Conservation (phyloP, 2,888 invertebrate genomes). For the Alcis repandata region DNA sequence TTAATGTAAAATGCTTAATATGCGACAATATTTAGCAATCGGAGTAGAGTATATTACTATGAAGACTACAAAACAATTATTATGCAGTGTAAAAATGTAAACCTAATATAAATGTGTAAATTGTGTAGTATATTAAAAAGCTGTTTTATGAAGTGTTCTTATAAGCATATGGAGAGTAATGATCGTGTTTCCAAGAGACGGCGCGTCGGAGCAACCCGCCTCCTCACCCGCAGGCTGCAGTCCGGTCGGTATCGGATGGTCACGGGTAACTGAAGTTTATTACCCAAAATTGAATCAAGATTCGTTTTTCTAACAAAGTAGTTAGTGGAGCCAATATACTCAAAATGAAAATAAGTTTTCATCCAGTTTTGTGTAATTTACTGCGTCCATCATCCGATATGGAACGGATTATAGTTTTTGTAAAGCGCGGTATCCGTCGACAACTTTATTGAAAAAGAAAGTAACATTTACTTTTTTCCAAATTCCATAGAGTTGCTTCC, state of each 20-base stretch:
- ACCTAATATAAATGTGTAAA: constrained; percentile 84
- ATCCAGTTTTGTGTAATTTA: too few relatives aligned
- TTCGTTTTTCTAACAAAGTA: too few relatives aligned
- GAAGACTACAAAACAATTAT: constrained; percentile 84
- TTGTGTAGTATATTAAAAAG: constrained; percentile 85
- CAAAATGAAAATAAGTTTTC: too few relatives aligned
- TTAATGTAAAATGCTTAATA: constrained; percentile 74
- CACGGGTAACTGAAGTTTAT: too few relatives aligned
- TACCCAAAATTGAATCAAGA: too few relatives aligned
- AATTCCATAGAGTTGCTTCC: background rate
- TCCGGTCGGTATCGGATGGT: too few relatives aligned
- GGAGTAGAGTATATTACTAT: constrained; percentile 81
- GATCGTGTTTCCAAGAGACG: constrained; percentile 62
- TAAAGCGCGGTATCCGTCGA: constrained; percentile 27
- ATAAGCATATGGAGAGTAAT: constrained; percentile 78
- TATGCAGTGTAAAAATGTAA: constrained; percentile 86
- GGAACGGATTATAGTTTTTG: background rate
- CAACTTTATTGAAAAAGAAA: background rate
- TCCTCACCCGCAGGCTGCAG: constrained; percentile 29
- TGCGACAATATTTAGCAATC: constrained; percentile 86
- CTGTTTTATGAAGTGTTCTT: constrained; percentile 86
- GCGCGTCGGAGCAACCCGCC: constrained; percentile 50
- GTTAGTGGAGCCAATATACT: too few relatives aligned
- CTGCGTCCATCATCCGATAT: background rate
- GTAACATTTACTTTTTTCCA: too few relatives aligned